phyloP scores from a whole-genome alignment of 2,797 vertebrate species.

The Syndactyla subalaris region DNA sequence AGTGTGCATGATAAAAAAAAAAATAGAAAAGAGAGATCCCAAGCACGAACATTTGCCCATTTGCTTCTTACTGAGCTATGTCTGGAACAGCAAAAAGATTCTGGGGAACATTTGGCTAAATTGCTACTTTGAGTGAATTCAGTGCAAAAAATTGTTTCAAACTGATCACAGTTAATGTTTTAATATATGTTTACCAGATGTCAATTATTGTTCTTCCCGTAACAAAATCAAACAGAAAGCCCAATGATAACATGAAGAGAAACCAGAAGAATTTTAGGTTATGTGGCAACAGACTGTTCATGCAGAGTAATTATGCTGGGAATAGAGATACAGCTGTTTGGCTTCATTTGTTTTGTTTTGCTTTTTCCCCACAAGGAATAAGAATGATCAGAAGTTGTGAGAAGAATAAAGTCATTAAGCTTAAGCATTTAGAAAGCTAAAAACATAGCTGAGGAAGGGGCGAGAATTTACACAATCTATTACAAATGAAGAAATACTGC shows the following conservation, averaged over 20 bases:
- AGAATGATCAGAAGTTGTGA: not conserved
- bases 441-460: not conserved
- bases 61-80: not conserved
- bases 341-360: not conserved
- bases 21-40: not conserved
- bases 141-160: not conserved
- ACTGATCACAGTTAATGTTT: not conserved
- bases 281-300: slow-evolving; percentile 2
- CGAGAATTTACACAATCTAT: not conserved
- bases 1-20: not conserved
- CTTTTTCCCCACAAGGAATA: not conserved
- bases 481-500: not conserved
- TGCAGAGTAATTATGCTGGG: not conserved
- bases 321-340: slow-evolving; percentile 10
- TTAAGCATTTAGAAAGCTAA: not conserved
- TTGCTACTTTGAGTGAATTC: not conserved
- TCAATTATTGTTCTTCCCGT: not conserved
- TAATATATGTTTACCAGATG: slow-evolving; percentile 8
- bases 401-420: not conserved
- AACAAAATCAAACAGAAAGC: slow-evolving; percentile 9
- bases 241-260: not conserved
- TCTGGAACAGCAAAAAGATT: not conserved
- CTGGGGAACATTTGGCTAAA: not conserved
- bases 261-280: not conserved
- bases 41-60: not conserved